Percentiles rank a stretch among this genome's conserved stretches.
Evolutionary conservation across 2,888 invertebrate genomes (phyloP).

Genomic region (Platycheirus rosarum): DNA sequence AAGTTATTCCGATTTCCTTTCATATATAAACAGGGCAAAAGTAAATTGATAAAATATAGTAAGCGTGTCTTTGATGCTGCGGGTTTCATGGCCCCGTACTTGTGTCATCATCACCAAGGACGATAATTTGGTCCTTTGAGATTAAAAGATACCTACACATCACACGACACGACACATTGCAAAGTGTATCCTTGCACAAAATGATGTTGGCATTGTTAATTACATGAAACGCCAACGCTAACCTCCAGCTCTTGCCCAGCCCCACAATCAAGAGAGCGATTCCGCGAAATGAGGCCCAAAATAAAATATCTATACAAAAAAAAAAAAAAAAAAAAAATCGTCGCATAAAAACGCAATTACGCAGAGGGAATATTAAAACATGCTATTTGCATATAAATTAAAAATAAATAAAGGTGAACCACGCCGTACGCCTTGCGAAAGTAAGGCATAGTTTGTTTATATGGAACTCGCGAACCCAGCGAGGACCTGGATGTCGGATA

Average conservation of each 20-base stretch:
- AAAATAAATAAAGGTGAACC: conserved; percentile 71
- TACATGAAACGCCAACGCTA: conserved; percentile 52
- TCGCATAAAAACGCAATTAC: conserved; percentile 68
- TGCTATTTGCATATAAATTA: conserved; percentile 74
- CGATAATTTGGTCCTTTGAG: conserved; percentile 38
- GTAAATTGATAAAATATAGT: conserved; percentile 19
- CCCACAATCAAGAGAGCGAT: conserved; percentile 39
- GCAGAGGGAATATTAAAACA: conserved; percentile 73
- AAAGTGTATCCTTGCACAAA: conserved; percentile 43
- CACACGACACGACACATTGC: conserved; percentile 10
- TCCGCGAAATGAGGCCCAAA: conserved; percentile 11
- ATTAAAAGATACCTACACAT: conserved; percentile 40
- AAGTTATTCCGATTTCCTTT: conserved; percentile 6
- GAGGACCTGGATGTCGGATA: not conserved
- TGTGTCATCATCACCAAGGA: conserved; percentile 9
- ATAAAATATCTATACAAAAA: not conserved
- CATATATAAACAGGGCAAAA: not conserved
- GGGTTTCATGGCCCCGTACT: no score
- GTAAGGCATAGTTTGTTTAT: not conserved
- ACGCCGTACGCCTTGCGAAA: not conserved
- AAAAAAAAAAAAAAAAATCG: conserved; percentile 13
- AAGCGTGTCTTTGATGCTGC: conserved; percentile 23
- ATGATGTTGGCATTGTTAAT: conserved; percentile 67
- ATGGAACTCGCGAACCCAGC: not conserved
- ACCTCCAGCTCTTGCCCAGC: conserved; percentile 41